phyloP scores from a whole-genome alignment of 1,140 invertebrate genomes.

The Euwallacea similis region DNA sequence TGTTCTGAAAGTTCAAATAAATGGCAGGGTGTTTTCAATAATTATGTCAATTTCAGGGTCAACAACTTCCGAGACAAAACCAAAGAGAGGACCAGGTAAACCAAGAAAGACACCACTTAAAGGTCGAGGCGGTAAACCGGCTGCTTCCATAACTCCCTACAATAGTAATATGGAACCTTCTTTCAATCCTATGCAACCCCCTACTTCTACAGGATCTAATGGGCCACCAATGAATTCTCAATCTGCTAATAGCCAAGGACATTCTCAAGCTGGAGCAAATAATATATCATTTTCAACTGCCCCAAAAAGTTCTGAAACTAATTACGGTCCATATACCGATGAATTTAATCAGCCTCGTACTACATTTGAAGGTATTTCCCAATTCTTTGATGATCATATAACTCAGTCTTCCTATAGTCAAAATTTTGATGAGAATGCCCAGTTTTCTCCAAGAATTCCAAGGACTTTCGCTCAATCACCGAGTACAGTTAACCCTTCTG shows the following conservation, averaged over 20 bases:
- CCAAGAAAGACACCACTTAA: conserved; percentile 41
- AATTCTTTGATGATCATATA: conserved; percentile 38
- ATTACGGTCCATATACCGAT: conserved; percentile 31
- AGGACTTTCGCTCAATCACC: background rate
- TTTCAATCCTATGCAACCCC: conserved; percentile 14
- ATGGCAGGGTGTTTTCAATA: too few species aligned
- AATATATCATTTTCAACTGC: conserved; percentile 32
- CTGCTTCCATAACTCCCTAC: conserved; percentile 69
- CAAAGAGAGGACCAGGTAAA: conserved; percentile 45
- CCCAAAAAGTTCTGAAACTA: conserved; percentile 8
- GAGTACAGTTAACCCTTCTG: background rate
- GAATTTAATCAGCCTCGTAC: conserved; percentile 34
- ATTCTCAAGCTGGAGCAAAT: conserved; percentile 16
- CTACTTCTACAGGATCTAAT: conserved; percentile 1
- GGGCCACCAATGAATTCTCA: background rate
- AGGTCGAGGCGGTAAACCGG: conserved; percentile 59
- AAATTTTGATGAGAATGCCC: conserved; percentile 38
- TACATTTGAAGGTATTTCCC: conserved; percentile 36
- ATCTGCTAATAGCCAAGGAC: conserved; percentile 8
- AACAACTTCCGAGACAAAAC: conserved; percentile 35
- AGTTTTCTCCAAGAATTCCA: conserved; percentile 18
- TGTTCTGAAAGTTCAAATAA: too few species aligned
- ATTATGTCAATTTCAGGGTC: too few species aligned
- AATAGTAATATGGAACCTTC: conserved; percentile 34
- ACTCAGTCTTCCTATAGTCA: conserved; percentile 33